Conservation (phyloP, 2,888 invertebrate species). For the Agonopterix subpropinquella region DNA sequence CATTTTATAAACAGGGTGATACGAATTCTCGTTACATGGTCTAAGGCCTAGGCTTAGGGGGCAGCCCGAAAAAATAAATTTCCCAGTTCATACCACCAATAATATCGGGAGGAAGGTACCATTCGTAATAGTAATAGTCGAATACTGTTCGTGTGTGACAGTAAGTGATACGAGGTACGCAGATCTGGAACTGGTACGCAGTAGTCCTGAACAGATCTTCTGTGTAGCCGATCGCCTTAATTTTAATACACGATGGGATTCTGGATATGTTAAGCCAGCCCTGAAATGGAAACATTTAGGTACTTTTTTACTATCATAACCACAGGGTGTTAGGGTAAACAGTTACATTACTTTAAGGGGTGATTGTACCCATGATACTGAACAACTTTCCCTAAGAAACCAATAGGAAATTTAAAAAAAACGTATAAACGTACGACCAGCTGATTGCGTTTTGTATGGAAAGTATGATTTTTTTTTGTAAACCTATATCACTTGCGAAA, state of each 20-base stretch:
- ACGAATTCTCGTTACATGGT: too few species aligned
- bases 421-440: too few species aligned
- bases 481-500: too few species aligned
- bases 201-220: constrained; percentile 33
- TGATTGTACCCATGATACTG: too few species aligned
- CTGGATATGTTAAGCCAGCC: constrained; percentile 40
- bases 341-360: too few species aligned
- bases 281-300: constrained; percentile 18
- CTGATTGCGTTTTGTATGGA: too few species aligned
- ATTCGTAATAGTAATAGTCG: constrained; percentile 10
- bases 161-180: constrained; percentile 42
- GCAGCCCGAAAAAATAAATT: constrained; percentile 38
- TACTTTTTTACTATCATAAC: too few species aligned
- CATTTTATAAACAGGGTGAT: too few species aligned
- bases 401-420: too few species aligned
- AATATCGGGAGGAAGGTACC: constrained; percentile 16
- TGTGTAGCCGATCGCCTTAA: constrained; percentile 29
- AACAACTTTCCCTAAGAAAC: too few species aligned
- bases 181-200: constrained; percentile 42
- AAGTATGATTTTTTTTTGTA: too few species aligned
- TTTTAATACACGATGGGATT: constrained; percentile 45
- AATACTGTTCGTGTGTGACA: constrained; percentile 29
- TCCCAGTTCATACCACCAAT: constrained; percentile 36
- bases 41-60: constrained; percentile 15
- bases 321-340: too few species aligned